Evolutionary conservation across 2,113 vertebrate species (phyloP), one percentile per base, ranked within the genome.

Genomic region (Charadrius vociferus): DNA sequence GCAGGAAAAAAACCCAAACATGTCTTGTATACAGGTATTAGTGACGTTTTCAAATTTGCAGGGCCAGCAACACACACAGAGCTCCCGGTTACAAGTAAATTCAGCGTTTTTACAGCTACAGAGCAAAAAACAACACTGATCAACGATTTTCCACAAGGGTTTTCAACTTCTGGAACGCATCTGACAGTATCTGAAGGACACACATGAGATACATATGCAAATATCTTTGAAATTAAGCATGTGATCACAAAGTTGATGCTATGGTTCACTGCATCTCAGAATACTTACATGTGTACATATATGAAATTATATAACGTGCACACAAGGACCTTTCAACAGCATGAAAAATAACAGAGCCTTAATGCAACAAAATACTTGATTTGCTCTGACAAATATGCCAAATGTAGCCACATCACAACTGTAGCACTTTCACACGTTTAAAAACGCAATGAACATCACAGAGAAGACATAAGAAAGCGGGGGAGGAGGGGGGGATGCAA

Each of bases 171-270:
- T 82, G 62, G 49, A 88, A 90, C 77, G 36, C 27, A 67, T 36
- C 41, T 71, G 26, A 90, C 8, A 63, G 13, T 27, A 82, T n/a
- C 22, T 56, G 29, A 94, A 86, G 10, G 20, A 68, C 16, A 84
- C 9, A 53, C 0, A 23, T 4, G 0, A 63, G 11, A 41, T 12
- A 23, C 9, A 19, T 5, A 34, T 4, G 30, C 36, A 67, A 84
- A 77, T 24, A 59, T 12, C 27, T 80, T 65, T 37, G 29, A 86
- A 86, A 82, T 53, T n/a, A 90, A 90, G 43, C 39, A 34, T 17
- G 12, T 45, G 29, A 62, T 80, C 43, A 65, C 36, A 70, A 65
- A 79, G 39, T 12, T 75, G 63, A 77, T 61, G 36, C 7, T 62
- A 22, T 6, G 6, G 21, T 41, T 96, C 59, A 56, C 32, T 59